Evolutionary conservation across 2,888 invertebrate species (phyloP).

Genomic region (Heteromurus nitidus): DNA sequence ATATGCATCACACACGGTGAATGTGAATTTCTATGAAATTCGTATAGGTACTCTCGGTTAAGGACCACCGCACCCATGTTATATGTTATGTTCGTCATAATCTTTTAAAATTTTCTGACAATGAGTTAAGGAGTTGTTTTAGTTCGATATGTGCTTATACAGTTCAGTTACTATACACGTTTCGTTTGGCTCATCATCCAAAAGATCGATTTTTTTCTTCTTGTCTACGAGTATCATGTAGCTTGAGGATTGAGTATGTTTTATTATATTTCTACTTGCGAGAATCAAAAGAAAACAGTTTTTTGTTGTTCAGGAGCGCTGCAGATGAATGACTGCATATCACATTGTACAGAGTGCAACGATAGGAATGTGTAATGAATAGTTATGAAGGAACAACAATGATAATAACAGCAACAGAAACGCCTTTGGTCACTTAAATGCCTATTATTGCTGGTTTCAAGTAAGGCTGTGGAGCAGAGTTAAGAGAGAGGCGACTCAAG

Average conservation of each 20-base stretch:
- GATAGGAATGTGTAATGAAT: constrained; percentile 45
- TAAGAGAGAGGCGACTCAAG: constrained; percentile 37
- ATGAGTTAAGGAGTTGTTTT: constrained; percentile 12
- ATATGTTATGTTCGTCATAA: constrained; percentile 23
- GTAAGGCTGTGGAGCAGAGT: neutral
- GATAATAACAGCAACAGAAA: constrained; percentile 22
- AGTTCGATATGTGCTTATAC: neutral
- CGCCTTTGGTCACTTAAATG: constrained; percentile 35
- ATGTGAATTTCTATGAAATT: too few species aligned
- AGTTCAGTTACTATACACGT: too few species aligned
- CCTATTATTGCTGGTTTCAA: constrained; percentile 30
- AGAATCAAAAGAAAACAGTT: constrained; percentile 1
- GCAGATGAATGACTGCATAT: constrained; percentile 33
- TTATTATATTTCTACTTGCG: neutral
- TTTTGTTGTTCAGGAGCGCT: constrained; percentile 11
- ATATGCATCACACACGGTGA: too few species aligned
- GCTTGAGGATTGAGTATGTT: neutral
- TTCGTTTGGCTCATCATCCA: neutral
- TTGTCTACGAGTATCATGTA: constrained; percentile 2
- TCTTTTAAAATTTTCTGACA: constrained; percentile 11
- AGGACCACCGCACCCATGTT: constrained; percentile 43
- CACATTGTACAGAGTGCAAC: neutral
- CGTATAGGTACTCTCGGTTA: constrained; percentile 30
- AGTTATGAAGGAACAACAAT: constrained; percentile 30
- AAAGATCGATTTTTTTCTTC: constrained; percentile 2